Conservation (phyloP, 2,888 invertebrate species). For the Thera britannica region DNA sequence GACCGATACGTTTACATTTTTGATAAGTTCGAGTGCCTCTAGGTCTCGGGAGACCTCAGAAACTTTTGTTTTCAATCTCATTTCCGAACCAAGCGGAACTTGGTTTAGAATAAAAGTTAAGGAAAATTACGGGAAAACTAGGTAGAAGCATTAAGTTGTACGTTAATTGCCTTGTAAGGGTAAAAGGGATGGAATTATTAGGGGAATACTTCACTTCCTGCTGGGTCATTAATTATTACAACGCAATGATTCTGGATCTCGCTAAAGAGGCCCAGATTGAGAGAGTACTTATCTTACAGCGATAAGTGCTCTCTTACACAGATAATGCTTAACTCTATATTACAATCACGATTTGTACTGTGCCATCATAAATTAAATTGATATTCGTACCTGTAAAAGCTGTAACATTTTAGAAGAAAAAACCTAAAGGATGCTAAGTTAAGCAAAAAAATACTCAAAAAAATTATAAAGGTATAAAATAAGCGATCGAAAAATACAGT, state of each 20-base stretch:
- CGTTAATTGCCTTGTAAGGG: constrained; percentile 51
- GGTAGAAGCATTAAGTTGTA: constrained; percentile 42
- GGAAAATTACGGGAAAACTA: constrained; percentile 42
- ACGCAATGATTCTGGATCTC: constrained; percentile 30
- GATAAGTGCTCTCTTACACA: too few species aligned
- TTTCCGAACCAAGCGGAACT: constrained; percentile 29
- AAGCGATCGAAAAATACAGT: too few species aligned
- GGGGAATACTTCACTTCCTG: constrained; percentile 43
- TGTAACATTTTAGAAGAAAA: too few species aligned
- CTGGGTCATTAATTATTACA: constrained; percentile 42
- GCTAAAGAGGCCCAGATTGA: constrained; percentile 7
- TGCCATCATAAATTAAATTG: too few species aligned
- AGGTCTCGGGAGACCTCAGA: constrained; percentile 30
- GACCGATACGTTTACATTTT: constrained; percentile 38
- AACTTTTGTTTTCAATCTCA: constrained; percentile 34
- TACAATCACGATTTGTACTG: too few species aligned
- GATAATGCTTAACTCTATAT: too few species aligned
- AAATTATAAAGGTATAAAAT: too few species aligned
- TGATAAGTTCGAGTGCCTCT: constrained; percentile 35
- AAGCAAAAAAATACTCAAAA: too few species aligned
- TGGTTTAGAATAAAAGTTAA: constrained; percentile 29
- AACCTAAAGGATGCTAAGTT: too few species aligned
- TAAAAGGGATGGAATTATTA: constrained; percentile 54
- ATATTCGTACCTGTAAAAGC: too few species aligned
- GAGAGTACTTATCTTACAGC: background rate